Conservation (phyloP, 1,140 invertebrate species). For the Sitobion miscanthi region DNA sequence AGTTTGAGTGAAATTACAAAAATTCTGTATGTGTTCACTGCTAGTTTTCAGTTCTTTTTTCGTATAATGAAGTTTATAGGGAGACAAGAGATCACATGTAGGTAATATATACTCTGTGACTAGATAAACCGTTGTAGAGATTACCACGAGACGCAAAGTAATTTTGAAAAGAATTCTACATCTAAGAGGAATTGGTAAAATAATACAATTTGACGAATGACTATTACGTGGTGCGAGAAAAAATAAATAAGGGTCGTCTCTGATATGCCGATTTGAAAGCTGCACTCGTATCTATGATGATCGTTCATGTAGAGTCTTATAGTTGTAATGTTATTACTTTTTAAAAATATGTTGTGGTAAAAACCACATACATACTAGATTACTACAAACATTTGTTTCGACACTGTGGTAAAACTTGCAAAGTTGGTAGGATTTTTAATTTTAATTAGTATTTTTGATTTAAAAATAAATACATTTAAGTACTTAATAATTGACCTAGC, state of each 20-base stretch:
- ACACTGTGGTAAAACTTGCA: neutral
- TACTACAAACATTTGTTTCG: neutral
- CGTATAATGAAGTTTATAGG: neutral
- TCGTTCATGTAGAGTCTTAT: neutral
- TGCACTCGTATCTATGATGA: neutral
- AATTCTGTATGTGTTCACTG: neutral
- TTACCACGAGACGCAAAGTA: neutral
- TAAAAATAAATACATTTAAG: neutral
- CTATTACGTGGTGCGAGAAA: neutral
- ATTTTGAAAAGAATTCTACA: neutral
- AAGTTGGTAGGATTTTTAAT: neutral
- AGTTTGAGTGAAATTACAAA: neutral
- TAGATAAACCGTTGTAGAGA: neutral
- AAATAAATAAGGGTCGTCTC: neutral
- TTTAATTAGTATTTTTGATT: neutral
- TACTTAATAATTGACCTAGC: neutral
- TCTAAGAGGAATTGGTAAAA: neutral
- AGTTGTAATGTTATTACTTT: neutral
- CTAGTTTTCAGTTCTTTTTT: neutral
- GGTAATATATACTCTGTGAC: neutral
- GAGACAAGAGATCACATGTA: neutral
- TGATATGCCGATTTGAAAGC: neutral
- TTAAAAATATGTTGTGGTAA: neutral
- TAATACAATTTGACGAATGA: neutral
- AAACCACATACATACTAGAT: neutral